A percentile compares a stretch with the other conserved stretches of the same genome.
Conservation (phyloP, 1,140 invertebrate genomes). For the Triops cancriformis region DNA sequence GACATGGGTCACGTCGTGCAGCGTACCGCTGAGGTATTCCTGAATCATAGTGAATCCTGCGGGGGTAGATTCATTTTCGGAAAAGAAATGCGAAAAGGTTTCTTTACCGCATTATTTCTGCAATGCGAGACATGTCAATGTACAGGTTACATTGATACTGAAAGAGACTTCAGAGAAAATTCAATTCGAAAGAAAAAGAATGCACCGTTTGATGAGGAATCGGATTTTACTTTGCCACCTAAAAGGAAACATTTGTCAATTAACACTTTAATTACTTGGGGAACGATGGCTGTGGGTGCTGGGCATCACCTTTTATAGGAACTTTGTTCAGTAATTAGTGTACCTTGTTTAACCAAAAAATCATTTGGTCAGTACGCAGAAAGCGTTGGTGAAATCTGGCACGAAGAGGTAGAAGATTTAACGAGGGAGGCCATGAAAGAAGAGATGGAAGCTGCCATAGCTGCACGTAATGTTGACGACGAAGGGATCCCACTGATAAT, state of each 20-base stretch:
- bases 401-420: neutral
- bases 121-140: no score
- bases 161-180: no score
- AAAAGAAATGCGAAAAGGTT: no score
- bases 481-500: neutral
- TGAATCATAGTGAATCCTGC: neutral
- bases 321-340: neutral
- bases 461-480: neutral
- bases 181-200: neutral
- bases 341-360: neutral
- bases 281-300: no score
- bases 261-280: neutral
- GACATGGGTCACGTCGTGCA: no score
- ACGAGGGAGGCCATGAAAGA: neutral
- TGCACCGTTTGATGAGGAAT: neutral
- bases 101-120: no score
- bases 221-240: neutral
- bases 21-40: no score
- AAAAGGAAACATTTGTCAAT: neutral
- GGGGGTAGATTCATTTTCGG: no score
- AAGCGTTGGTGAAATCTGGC: neutral
- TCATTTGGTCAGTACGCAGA: no score
- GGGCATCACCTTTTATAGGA: neutral
- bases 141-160: no score
- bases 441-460: neutral